Conservation (phyloP, 1,140 invertebrate species). For the Plodia interpunctella region DNA sequence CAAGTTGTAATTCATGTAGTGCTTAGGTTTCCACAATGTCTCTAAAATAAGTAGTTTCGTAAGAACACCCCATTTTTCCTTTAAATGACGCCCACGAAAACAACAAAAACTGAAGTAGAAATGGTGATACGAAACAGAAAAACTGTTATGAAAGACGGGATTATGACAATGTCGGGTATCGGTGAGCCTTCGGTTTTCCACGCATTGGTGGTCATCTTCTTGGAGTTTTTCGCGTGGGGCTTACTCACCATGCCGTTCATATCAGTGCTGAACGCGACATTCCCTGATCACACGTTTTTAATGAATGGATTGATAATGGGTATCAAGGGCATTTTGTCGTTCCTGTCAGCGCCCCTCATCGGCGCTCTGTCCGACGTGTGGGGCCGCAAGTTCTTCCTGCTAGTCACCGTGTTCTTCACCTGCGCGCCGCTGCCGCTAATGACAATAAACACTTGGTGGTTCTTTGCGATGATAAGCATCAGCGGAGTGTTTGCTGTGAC, state of each 20-base stretch:
- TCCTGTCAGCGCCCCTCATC: constrained; percentile 96
- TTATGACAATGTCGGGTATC: constrained; percentile 85
- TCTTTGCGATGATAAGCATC: constrained; percentile 99
- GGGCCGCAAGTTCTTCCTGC: constrained; percentile 98
- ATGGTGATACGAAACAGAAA: constrained; percentile 77
- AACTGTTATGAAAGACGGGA: constrained; percentile 75
- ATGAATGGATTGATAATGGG: constrained; percentile 99
- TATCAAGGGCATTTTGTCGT: constrained; percentile 97
- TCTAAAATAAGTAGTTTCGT: constrained; percentile 63
- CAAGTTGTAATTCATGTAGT: constrained; percentile 64
- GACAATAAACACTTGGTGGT: constrained; percentile 99
- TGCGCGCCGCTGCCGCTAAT: constrained; percentile 99
- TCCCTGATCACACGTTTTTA: constrained; percentile 98
- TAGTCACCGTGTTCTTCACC: constrained; percentile 99
- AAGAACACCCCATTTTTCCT: constrained; percentile 48
- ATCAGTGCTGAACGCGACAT: constrained; percentile 96
- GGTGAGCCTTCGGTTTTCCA: constrained; percentile 97
- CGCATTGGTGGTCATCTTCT: constrained; percentile 98
- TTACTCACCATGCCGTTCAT: constrained; percentile 98
- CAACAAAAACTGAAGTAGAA: constrained; percentile 75
- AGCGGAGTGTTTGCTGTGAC: constrained; percentile 99
- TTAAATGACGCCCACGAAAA: constrained; percentile 76
- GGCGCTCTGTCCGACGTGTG: constrained; percentile 98
- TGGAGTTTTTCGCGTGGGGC: constrained; percentile 99
- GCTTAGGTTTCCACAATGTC: constrained; percentile 65